Evolutionary conservation across 35 echinoderm and acorn worm genomes (phyloP).

Genomic region (Lytechinus variegatus): DNA sequence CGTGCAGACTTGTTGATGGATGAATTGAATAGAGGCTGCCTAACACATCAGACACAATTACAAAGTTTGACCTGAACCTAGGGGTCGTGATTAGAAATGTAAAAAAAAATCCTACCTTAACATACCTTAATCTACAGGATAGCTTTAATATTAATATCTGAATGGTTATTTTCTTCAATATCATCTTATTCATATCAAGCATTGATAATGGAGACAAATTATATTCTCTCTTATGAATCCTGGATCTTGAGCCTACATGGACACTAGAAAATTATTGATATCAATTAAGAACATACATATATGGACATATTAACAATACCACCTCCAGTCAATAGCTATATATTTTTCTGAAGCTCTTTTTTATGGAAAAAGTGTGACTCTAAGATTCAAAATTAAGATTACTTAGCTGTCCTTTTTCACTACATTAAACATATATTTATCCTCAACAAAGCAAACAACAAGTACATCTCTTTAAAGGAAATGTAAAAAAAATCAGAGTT

Average conservation of each 20-base stretch:
- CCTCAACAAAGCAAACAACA: not conserved
- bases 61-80: not conserved
- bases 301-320: no score
- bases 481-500: no score
- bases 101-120: not conserved
- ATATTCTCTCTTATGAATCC: not conserved
- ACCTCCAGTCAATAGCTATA: no score
- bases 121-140: not conserved
- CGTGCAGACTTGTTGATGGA: constrained; percentile 37
- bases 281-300: no score
- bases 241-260: no score
- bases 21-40: not conserved
- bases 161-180: not conserved
- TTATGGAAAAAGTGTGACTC: no score
- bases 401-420: no score
- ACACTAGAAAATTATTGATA: no score
- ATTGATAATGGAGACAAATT: not conserved
- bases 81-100: not conserved
- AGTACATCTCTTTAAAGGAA: not conserved
- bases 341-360: no score
- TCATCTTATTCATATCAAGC: not conserved
- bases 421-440: not conserved
- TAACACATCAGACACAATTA: constrained; percentile 7
- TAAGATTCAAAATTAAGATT: no score
- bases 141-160: not conserved